These are phyloP conservation scores for Drosophila diplacantha DNA, from an alignment of 2,888 invertebrate genomes.

Conservation along the genomic window DNA sequence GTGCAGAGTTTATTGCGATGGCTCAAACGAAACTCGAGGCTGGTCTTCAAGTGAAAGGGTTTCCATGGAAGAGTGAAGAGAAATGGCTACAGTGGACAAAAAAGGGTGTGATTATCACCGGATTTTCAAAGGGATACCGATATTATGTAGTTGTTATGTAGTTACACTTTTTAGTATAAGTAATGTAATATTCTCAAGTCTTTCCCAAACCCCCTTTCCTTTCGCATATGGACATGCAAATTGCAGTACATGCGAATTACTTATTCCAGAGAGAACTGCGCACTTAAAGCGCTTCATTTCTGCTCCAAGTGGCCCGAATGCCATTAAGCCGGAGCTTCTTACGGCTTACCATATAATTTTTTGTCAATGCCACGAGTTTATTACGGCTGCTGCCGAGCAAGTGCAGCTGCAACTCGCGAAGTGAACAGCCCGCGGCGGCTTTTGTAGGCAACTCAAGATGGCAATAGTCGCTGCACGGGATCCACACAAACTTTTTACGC, in stretches of 20 bases:
- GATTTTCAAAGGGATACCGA: background rate
- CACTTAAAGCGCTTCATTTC: slow-evolving; percentile 20
- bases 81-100: slow-evolving; percentile 2
- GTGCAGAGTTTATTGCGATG: slow-evolving; percentile 11
- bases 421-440: slow-evolving; percentile 31
- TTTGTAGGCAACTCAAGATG: slow-evolving; percentile 16
- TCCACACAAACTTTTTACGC: slow-evolving; percentile 38
- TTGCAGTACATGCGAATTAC: background rate
- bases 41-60: slow-evolving; percentile 17
- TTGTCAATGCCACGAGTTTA: slow-evolving; percentile 44
- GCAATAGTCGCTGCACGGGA: background rate
- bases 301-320: slow-evolving; percentile 11
- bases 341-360: slow-evolving; percentile 26
- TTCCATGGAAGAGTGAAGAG: slow-evolving; percentile 5
- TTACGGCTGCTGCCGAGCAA: slow-evolving; percentile 8
- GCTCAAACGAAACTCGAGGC: slow-evolving; percentile 1
- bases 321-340: slow-evolving; percentile 15
- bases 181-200: background rate
- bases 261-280: background rate
- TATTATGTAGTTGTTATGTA: background rate
- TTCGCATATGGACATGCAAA: background rate
- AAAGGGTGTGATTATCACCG: background rate
- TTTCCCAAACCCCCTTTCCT: background rate
- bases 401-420: slow-evolving; percentile 20
- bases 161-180: too few species aligned